Percentiles rank a stretch among this genome's conserved stretches.
Evolutionary conservation across 2,888 invertebrate genomes (phyloP).

Genomic region (Protonemura montana): DNA sequence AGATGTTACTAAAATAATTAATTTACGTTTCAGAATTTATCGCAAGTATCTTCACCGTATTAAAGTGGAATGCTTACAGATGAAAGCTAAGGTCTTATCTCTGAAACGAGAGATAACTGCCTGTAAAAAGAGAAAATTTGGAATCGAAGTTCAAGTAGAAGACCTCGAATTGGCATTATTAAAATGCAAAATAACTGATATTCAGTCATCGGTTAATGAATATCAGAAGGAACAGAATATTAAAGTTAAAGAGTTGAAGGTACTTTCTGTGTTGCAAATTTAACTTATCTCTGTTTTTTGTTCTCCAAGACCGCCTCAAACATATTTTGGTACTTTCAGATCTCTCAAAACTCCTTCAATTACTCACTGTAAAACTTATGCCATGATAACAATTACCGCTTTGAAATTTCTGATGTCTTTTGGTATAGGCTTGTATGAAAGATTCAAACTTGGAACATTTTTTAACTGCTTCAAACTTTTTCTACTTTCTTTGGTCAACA

Average conservation of each 20-base stretch:
- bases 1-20: too few relatives aligned
- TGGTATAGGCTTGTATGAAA: too few relatives aligned
- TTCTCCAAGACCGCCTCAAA: too few relatives aligned
- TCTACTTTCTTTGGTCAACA: not conserved
- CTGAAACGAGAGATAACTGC: not conserved
- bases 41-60: not conserved
- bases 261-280: not conserved
- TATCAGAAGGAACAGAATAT: not conserved
- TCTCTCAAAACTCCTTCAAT: too few relatives aligned
- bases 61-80: not conserved
- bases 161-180: not conserved
- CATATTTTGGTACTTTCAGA: too few relatives aligned
- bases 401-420: too few relatives aligned
- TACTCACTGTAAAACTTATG: too few relatives aligned
- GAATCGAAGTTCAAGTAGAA: slow-evolving; percentile 20
- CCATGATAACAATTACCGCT: too few relatives aligned
- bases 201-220: not conserved
- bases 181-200: slow-evolving; percentile 13
- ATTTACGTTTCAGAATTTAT: not conserved
- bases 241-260: not conserved
- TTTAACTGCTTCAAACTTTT: too few relatives aligned
- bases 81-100: not conserved
- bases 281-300: too few relatives aligned
- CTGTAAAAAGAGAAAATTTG: slow-evolving; percentile 28
- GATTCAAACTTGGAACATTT: too few relatives aligned